Evolutionary conservation across 2,888 invertebrate genomes (phyloP), one percentile per base, ranked within the genome.

Genomic region (Crematogaster levior): DNA sequence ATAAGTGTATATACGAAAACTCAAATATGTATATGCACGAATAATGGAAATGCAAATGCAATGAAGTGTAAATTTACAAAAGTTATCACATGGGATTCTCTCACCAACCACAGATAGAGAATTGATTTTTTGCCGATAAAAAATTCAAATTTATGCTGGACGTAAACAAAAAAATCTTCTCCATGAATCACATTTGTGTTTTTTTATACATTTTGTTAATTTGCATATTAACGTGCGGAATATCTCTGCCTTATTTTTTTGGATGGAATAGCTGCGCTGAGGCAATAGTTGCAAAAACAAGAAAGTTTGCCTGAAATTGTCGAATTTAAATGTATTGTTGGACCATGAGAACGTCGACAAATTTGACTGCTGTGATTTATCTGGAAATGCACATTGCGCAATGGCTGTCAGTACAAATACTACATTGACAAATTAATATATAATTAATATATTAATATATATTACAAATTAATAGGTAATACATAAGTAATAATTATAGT

Each of bases 91-190:
- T 51, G 27, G 27, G 24, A 75, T 75, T 68, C 18, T 66, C n/a
- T 65, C 66, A 5, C 68, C 51, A 53, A 40, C 9, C 12, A 2
- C 24, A 75, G 27, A 40, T 68, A 68, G 60, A 65, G 48, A 75
- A 51, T 75, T 68, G 75, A 66, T 75, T 53, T 68, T 75, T 66
- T 40, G 3, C 27, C 68, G 68, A 66, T 66, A 68, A 75, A 75
- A 75, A 75, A 75, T 75, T 75, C 10, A 75, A 75, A 75, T 75
- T 75, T 75, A 75, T 75, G 68, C 68, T 27, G 15, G 27, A 37
- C 7, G 15, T 40, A 40, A 66, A 66, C 46, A 75, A 53, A 75
- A 68, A 63, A 51, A 68, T 75, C 27, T 27, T 15, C 51, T 51
- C n/a, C 15, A 53, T 66, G 51, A 68, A 48, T 75, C 53, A 21